A percentile compares a stretch with the other conserved stretches of the same genome.
These are phyloP conservation scores for Nothocercus nigrocapillus DNA, from an alignment of 2,113 vertebrate genomes.

Conservation along the genomic window DNA sequence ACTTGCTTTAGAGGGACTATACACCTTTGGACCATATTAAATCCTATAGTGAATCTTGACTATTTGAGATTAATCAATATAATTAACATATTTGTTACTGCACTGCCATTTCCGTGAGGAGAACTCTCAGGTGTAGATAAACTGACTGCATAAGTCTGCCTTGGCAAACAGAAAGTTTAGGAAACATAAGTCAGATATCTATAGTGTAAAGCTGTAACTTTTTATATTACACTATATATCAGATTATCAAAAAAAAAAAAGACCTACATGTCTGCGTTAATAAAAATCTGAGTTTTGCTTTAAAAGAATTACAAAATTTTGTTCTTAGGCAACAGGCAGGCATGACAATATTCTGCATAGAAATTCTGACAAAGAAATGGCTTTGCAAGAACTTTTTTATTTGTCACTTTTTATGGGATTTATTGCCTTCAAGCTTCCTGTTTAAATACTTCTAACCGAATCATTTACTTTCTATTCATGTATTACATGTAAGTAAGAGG, in stretches of 20 bases:
- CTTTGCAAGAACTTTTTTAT: background rate
- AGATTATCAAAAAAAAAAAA: background rate
- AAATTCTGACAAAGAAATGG: background rate
- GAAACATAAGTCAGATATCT: background rate
- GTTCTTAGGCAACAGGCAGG: background rate
- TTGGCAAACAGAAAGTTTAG: background rate
- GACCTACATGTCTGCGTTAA: background rate
- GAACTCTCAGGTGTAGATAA: background rate
- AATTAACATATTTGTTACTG: background rate
- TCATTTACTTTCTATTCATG: background rate
- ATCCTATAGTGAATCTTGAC: background rate
- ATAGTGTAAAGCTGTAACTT: background rate
- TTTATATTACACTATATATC: background rate
- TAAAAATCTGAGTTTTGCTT: background rate
- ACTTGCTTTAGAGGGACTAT: background rate
- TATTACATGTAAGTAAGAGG: background rate
- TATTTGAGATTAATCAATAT: background rate
- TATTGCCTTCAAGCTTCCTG: background rate
- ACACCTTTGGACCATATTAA: background rate
- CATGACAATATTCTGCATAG: background rate
- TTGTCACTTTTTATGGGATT: background rate
- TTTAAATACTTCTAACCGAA: background rate
- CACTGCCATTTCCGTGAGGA: background rate
- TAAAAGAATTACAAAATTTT: background rate
- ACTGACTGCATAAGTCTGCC: background rate